These are phyloP conservation scores for Sceloporus undulatus DNA, from an alignment of 2,113 vertebrate species.

Conservation along the genomic window DNA sequence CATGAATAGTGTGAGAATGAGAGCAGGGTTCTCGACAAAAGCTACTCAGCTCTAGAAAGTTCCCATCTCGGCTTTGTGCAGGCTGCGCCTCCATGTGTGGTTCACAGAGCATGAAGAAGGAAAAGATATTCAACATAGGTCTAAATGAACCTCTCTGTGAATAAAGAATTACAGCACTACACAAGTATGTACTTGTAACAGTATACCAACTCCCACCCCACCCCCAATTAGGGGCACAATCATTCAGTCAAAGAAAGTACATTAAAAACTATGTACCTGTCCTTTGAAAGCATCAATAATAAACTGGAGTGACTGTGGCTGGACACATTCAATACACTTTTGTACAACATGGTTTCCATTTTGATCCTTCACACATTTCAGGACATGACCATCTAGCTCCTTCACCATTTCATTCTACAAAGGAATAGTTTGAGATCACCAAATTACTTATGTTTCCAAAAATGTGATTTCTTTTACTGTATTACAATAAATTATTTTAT, in stretches of 20 bases:
- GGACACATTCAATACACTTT: constrained; percentile 97
- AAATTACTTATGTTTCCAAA: background rate
- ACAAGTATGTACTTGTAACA: background rate
- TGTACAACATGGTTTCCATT: constrained; percentile 98
- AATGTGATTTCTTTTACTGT: background rate
- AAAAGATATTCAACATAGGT: background rate
- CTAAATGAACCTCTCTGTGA: background rate
- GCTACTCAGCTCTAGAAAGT: too few species aligned
- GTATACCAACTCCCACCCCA: background rate
- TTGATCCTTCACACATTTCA: constrained; percentile 98
- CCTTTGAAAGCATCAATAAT: constrained; percentile 97
- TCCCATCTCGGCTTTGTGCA: too few species aligned
- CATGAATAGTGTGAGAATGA: too few species aligned
- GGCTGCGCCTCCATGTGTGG: too few species aligned
- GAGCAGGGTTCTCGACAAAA: too few species aligned
- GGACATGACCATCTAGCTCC: constrained; percentile 94
- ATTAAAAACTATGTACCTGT: constrained; percentile 81
- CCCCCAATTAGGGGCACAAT: background rate
- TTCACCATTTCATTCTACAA: constrained; percentile 94
- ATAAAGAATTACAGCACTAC: background rate
- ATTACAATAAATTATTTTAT: background rate
- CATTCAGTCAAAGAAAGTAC: constrained; percentile 6
- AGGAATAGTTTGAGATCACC: constrained; percentile 25
- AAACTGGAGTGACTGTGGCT: constrained; percentile 94
- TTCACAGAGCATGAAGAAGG: too few species aligned